Evolutionary conservation across 2,113 vertebrate species (phyloP).

Genomic region (Pelobates fuscus): DNA sequence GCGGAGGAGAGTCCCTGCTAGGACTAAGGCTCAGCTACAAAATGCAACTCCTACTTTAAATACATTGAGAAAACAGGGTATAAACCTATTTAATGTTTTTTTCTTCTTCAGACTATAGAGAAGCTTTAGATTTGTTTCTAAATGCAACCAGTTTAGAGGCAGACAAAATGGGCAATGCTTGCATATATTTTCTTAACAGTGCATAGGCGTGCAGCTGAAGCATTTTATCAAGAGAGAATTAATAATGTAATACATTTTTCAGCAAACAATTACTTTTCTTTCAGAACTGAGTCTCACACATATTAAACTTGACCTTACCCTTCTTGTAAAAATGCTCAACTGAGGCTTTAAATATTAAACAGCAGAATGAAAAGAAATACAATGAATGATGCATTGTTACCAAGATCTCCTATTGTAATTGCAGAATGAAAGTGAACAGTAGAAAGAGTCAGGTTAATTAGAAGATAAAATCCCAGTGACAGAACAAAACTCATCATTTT

Average conservation of each 20-base stretch:
- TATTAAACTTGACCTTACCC: conserved; percentile 4
- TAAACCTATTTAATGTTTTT: too few relatives aligned
- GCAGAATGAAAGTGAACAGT: conserved; percentile 21
- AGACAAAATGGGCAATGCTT: too few relatives aligned
- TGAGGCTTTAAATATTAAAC: conserved; percentile 8
- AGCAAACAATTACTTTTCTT: not conserved
- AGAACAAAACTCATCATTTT: conserved; percentile 34
- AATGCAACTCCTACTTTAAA: too few relatives aligned
- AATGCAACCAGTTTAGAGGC: too few relatives aligned
- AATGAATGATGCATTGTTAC: conserved; percentile 27
- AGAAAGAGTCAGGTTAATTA: conserved; percentile 38
- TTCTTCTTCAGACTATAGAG: too few relatives aligned
- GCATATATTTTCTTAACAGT: too few relatives aligned
- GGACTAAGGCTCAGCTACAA: too few relatives aligned
- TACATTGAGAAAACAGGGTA: too few relatives aligned
- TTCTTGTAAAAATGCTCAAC: not conserved
- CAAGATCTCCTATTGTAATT: conserved; percentile 30
- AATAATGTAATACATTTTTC: not conserved
- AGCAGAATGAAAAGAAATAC: not conserved
- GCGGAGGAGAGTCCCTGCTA: too few relatives aligned
- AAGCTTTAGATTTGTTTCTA: too few relatives aligned
- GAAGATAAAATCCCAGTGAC: conserved; percentile 37
- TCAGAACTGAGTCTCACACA: not conserved
- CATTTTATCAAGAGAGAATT: too few relatives aligned
- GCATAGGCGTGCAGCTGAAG: too few relatives aligned